A percentile compares a stretch with the other conserved stretches of the same genome.
phyloP scores from a whole-genome alignment of 2,797 vertebrate genomes.

The Myotis daubentonii region DNA sequence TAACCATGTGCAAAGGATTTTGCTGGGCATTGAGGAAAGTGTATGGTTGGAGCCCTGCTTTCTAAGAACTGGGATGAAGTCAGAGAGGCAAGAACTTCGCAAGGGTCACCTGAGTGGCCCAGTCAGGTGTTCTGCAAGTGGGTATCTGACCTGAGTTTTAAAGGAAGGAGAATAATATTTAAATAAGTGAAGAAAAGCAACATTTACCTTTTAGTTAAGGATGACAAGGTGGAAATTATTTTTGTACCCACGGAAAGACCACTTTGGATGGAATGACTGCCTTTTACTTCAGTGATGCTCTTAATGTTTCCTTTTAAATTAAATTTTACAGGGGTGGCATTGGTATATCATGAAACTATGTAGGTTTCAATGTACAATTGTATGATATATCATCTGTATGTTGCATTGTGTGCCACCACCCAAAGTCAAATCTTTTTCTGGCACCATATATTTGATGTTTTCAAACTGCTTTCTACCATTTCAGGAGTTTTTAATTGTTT shows the following conservation, averaged over 20 bases:
- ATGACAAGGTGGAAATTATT: neutral
- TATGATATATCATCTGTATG: neutral
- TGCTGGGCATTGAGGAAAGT: neutral
- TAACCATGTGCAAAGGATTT: neutral
- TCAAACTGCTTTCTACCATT: neutral
- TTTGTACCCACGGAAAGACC: neutral
- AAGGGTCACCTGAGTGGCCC: neutral
- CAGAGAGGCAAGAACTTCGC: accelerated
- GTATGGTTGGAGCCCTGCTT: neutral
- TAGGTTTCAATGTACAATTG: neutral
- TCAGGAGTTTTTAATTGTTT: neutral
- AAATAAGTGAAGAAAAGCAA: neutral
- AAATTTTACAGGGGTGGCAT: neutral
- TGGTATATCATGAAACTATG: neutral
- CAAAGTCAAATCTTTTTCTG: neutral
- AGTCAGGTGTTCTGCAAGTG: neutral
- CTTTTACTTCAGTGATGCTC: neutral
- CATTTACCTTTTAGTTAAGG: neutral
- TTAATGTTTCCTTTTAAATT: neutral
- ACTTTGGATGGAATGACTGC: neutral
- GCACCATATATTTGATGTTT: neutral
- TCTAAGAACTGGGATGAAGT: neutral
- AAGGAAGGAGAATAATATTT: neutral
- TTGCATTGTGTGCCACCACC: neutral
- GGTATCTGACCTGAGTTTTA: neutral